Evolutionary conservation across 2,888 invertebrate genomes (phyloP).

Genomic region (Nymphalis polychloros): DNA sequence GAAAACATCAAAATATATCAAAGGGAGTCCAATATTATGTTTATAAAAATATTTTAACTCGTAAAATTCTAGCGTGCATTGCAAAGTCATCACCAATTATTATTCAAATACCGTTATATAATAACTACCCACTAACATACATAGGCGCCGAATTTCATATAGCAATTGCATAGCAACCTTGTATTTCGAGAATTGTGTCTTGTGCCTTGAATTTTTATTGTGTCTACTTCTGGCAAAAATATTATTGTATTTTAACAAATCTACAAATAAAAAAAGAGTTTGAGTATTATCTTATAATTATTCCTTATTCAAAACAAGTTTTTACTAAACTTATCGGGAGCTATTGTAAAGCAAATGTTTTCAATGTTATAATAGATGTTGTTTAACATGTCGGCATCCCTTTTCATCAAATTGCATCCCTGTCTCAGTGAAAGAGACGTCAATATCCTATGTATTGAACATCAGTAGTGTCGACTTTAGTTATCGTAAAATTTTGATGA

Average conservation of each 20-base stretch:
- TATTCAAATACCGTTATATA: no score
- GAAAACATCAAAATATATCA: no score
- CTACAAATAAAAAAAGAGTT: background rate
- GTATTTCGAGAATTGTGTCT: no score
- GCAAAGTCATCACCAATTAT: no score
- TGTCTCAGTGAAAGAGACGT: background rate
- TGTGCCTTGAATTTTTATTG: no score
- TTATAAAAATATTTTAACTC: no score
- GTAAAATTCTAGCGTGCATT: no score
- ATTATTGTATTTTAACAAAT: background rate
- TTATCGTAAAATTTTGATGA: background rate
- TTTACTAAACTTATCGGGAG: background rate
- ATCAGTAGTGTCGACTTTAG: background rate
- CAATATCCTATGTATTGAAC: background rate
- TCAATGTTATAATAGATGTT: background rate
- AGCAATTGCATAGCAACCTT: no score
- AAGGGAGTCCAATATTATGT: no score
- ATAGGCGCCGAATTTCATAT: no score
- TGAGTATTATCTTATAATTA: background rate
- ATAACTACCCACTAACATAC: no score
- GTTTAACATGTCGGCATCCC: background rate
- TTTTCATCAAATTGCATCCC: background rate
- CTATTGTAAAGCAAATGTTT: background rate
- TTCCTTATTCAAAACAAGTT: constrained; percentile 1
- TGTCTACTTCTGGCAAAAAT: no score